These are phyloP conservation scores for Bovichtus diacanthus DNA, from an alignment of 2,797 vertebrate genomes.

Conservation along the genomic window DNA sequence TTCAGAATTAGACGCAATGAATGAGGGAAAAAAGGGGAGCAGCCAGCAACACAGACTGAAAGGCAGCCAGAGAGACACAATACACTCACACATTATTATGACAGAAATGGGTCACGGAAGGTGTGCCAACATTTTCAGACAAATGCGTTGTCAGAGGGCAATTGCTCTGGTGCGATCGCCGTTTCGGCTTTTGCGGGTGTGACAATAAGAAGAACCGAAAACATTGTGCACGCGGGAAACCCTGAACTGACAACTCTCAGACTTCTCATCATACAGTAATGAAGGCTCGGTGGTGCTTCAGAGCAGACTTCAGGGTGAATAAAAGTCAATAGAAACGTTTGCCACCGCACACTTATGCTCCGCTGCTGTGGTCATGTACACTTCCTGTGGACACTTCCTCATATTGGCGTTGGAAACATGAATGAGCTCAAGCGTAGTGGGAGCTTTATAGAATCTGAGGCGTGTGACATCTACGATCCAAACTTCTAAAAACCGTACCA, in stretches of 20 bases:
- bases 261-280: slow-evolving; percentile 5
- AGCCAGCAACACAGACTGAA: slow-evolving; percentile 8
- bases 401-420: slow-evolving; percentile 29
- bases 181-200: slow-evolving; percentile 10
- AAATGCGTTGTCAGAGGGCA: slow-evolving; percentile 46
- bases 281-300: slow-evolving; percentile 23
- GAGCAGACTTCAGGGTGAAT: slow-evolving; percentile 39
- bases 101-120: slow-evolving; percentile 65
- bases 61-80: slow-evolving; percentile 27
- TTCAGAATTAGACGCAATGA: background rate
- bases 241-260: slow-evolving; percentile 11
- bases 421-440: slow-evolving; percentile 26
- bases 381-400: slow-evolving; percentile 63
- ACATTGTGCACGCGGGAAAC: background rate
- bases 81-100: slow-evolving; percentile 38
- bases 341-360: slow-evolving; percentile 35
- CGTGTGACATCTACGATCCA: slow-evolving; percentile 5
- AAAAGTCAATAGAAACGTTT: slow-evolving; percentile 45
- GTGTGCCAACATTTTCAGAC: slow-evolving; percentile 66
- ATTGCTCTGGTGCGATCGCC: slow-evolving; percentile 14
- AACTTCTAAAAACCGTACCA: slow-evolving; percentile 42
- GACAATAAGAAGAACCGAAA: slow-evolving; percentile 13
- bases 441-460: slow-evolving; percentile 20
- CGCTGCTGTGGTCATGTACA: slow-evolving; percentile 54
- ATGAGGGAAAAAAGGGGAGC: background rate